Evolutionary conservation across 2,888 invertebrate genomes (phyloP).

Genomic region (Watsonalla cultraria): DNA sequence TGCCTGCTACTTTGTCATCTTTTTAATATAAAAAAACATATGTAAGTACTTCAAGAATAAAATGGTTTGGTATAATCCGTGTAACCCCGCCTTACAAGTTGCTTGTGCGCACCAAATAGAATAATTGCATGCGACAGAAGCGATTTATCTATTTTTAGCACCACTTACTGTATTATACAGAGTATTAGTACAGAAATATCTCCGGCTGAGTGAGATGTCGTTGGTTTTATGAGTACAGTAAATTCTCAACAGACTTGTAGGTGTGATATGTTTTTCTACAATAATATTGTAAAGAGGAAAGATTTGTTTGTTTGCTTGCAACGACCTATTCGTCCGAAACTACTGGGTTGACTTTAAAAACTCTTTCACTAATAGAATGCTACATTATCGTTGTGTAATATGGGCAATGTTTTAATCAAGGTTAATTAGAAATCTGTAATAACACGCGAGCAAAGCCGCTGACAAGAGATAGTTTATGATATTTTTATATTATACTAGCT

Average conservation of each 20-base stretch:
- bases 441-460: too few species aligned
- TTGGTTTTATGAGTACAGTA: not conserved
- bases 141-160: conserved; percentile 18
- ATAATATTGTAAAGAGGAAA: too few species aligned
- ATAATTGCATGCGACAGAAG: conserved; percentile 31
- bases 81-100: conserved; percentile 3
- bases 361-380: not conserved
- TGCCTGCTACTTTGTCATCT: too few species aligned
- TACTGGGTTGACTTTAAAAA: not conserved
- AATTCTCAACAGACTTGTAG: not conserved
- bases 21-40: too few species aligned
- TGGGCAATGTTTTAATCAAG: not conserved
- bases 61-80: too few species aligned
- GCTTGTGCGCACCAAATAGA: conserved; percentile 28
- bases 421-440: too few species aligned
- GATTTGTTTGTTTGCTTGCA: too few species aligned
- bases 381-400: not conserved
- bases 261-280: not conserved
- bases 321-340: not conserved
- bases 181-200: not conserved
- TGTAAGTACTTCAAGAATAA: too few species aligned
- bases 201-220: not conserved
- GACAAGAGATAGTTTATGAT: too few species aligned
- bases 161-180: not conserved
- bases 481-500: too few species aligned